These are phyloP conservation scores for Apis dorsata DNA, from an alignment of 1,140 invertebrate genomes.

Conservation along the genomic window DNA sequence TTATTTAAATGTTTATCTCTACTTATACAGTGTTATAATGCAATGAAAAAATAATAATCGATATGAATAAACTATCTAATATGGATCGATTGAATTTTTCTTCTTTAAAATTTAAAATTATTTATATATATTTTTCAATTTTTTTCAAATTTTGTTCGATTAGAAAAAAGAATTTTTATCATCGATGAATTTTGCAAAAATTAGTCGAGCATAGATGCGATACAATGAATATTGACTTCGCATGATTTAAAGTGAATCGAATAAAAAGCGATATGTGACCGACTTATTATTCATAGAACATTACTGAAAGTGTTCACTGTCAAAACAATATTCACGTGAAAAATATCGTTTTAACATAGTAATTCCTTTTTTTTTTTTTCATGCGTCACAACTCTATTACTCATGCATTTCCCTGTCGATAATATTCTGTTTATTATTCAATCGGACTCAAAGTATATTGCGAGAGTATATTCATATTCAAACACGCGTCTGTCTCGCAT, in stretches of 20 bases:
- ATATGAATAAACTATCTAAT: too few species aligned
- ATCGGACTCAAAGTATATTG: background rate
- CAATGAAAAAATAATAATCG: too few species aligned
- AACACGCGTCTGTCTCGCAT: background rate
- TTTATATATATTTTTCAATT: too few species aligned
- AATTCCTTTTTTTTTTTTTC: background rate
- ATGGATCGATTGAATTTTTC: too few species aligned
- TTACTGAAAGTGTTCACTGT: background rate
- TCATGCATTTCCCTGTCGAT: background rate
- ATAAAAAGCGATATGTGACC: background rate
- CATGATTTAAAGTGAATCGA: background rate
- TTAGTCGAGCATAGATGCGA: background rate
- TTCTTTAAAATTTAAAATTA: too few species aligned
- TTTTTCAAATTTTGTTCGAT: too few species aligned
- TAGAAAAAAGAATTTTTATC: too few species aligned
- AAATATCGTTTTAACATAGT: background rate
- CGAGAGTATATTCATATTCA: background rate
- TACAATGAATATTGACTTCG: background rate
- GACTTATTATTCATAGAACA: slow-evolving; percentile 9
- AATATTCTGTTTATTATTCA: background rate
- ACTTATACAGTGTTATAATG: background rate
- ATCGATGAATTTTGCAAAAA: background rate
- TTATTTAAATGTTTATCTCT: background rate
- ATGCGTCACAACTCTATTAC: background rate
- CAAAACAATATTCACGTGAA: too few species aligned